Base-by-base conservation (phyloP, 2,888 invertebrate species). In the Coenonympha glycerion region DNA sequence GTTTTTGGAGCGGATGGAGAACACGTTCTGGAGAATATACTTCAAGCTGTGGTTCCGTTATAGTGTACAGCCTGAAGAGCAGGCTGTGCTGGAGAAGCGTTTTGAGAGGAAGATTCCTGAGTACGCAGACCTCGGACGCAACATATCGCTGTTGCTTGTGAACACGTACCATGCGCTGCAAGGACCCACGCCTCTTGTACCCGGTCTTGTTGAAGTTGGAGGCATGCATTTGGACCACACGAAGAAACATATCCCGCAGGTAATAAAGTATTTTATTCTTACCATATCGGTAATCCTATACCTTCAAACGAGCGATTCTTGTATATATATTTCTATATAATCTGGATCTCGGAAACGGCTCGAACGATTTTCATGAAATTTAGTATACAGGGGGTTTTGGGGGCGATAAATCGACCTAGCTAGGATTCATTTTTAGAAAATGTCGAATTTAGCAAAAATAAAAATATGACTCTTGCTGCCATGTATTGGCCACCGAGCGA, bases 161-260 rank as follows among this genome's bases (percentile, higher is more conserved):
- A 91, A 90, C 62, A 86, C 87, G 2, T 90, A 90, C 62, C 88
- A 83, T 50, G 77, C 87, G 0, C 88, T 54, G 26, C 88, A 89
- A 48, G 91, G 90, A 0, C 82, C 88, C 1, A 80, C 84, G 13
- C 91, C 92, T 0, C 61, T 79, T 3, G 64, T 89, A 0, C 89
- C 90, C 0, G 90, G 89, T 13, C 70, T 91, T 0, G 76, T 92
- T 3, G 92, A 91, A 74, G 87, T 91, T 8, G 91, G 91, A 3
- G 92, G 91, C 1, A 82, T 91, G 70, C 88, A 89, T 57, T 72
- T 89, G 4, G 66, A 65, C 39, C 58, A 62, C 1, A 41, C 28
- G 2, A 69, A 59, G 8, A 79, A 83, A 39, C 60, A 24, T 19
- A 47, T 55, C 36, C 57, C 57, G 30, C 45, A 41, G 47, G 57